These are phyloP conservation scores for Ommatoiulus sabulosus DNA, from an alignment of 2,888 invertebrate genomes.

Conservation along the genomic window DNA sequence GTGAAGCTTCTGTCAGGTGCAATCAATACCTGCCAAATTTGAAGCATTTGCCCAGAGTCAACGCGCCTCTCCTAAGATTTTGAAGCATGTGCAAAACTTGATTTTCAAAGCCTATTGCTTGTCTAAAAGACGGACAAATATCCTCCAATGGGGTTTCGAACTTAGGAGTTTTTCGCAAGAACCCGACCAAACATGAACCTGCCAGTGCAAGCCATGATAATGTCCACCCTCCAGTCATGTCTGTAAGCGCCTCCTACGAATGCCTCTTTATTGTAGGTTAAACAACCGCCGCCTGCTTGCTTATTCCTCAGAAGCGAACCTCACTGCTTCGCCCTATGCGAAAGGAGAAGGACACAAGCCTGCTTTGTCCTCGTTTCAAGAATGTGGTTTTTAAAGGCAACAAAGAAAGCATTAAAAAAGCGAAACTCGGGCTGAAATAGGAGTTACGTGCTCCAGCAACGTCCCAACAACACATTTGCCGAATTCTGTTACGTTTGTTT, in stretches of 20 bases:
- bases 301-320: background rate
- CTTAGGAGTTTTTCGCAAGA: background rate
- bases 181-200: background rate
- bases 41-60: too few species aligned
- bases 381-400: slow-evolving; percentile 21
- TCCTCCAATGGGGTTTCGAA: background rate
- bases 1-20: too few species aligned
- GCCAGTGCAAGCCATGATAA: background rate
- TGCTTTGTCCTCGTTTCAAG: slow-evolving; percentile 43
- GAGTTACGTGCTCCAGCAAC: background rate
- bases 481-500: background rate
- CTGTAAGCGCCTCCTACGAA: slow-evolving; percentile 11
- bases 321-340: slow-evolving; percentile 24
- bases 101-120: too few species aligned
- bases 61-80: too few species aligned
- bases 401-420: slow-evolving; percentile 38
- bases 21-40: too few species aligned
- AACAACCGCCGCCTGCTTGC: background rate
- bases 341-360: slow-evolving; percentile 36
- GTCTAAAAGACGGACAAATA: too few species aligned
- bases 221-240: slow-evolving; percentile 31
- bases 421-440: background rate
- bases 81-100: too few species aligned
- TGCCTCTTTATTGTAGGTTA: slow-evolving; percentile 43
- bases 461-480: background rate